Conservation (phyloP, 2,113 vertebrate species). For the Epinephelus lanceolatus region DNA sequence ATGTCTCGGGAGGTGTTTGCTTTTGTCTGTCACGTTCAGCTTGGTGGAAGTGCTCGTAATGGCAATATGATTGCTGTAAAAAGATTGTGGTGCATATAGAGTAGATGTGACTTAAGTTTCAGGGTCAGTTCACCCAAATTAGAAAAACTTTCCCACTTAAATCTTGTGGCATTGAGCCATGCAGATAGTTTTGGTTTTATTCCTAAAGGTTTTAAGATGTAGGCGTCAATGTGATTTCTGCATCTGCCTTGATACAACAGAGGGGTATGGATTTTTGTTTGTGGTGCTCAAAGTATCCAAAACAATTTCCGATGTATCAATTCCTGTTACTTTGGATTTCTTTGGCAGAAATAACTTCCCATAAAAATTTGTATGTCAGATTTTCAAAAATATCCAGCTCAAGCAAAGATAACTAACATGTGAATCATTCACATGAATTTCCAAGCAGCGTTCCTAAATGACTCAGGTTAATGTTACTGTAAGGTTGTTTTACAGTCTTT, state of each 20-base stretch:
- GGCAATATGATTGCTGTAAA: conserved; percentile 36
- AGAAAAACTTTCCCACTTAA: background rate
- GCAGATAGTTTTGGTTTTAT: background rate
- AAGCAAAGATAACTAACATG: background rate
- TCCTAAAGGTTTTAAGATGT: background rate
- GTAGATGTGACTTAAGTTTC: conserved; percentile 22
- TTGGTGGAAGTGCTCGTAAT: conserved; percentile 19
- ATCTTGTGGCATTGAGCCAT: background rate
- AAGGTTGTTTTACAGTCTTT: background rate
- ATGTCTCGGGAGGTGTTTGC: conserved; percentile 27
- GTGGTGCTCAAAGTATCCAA: background rate
- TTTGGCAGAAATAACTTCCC: background rate
- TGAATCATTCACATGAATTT: background rate
- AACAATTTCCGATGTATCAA: background rate
- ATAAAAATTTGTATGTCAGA: background rate
- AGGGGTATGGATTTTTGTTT: background rate
- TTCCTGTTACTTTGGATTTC: background rate
- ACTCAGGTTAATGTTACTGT: background rate
- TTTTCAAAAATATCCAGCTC: background rate
- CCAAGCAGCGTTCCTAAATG: background rate
- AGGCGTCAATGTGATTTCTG: background rate
- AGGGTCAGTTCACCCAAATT: conserved; percentile 23
- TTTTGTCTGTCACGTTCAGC: conserved; percentile 19
- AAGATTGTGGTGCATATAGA: conserved; percentile 43
- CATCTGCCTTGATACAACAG: background rate